Base-by-base conservation (phyloP, 2,797 vertebrate genomes). In the Parauchenoglanis ngamensis region DNA sequence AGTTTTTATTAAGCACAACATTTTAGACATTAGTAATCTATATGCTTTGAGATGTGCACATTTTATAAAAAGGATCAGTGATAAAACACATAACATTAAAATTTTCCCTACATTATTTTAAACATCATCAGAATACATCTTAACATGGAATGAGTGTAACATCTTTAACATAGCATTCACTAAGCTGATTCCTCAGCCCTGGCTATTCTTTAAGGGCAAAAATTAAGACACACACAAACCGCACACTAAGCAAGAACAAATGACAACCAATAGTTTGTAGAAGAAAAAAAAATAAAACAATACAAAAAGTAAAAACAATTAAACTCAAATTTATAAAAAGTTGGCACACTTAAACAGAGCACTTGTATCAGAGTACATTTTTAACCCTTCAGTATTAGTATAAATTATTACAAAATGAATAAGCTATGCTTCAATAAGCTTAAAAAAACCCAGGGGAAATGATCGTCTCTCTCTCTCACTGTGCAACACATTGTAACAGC, bases 1-100 rank as follows among this genome's bases (percentile, higher is more conserved):
- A 49, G 5, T 6, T 49, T 94, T 94, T 93, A 93, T 92, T 93
- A 85, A 90, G 91, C 85, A 84, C 54, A 89, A 89, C 59, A 88
- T 68, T 67, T 49, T 90, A 87, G 28, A 92, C 91, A 93, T 91
- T 88, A 76, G 88, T 81, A 82, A 80, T 77, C 73, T n/a, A n/a
- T 76, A 89, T 90, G 85, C n/a, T 88, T 21, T 73, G 5, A 21
- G 86, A 84, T 73, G 40, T 88, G n/a, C n/a, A 75, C 86, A 89
- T 70, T 87, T 52, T 49, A 75, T 12, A 76, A 57, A 84, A 67
- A 19, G 2, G n/a, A 49, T 4, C 13, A 68, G 35, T 87, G 23
- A 46, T 61, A 79, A 84, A 87, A 82, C 19, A 82, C 10, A 80
- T 5, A 54, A 28, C 8, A 70, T 76, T 15, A 52, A 52, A 52